Conservation (phyloP, 2,113 vertebrate genomes). For the Dicerorhinus sumatrensis region DNA sequence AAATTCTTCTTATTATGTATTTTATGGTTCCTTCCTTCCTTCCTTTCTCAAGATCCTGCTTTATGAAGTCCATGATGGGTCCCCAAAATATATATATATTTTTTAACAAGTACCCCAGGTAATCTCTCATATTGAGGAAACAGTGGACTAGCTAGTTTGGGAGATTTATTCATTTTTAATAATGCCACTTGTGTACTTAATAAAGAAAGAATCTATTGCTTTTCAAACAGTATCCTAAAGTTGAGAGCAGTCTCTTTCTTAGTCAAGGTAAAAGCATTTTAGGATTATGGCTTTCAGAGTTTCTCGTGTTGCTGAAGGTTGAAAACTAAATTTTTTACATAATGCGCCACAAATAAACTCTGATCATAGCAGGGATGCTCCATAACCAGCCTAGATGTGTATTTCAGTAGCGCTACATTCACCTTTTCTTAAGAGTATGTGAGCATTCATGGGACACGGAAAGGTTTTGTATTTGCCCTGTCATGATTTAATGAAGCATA, state of each 20-base stretch:
- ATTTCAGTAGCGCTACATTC: neutral
- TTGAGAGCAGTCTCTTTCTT: neutral
- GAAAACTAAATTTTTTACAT: neutral
- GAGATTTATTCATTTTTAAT: slow-evolving; percentile 42
- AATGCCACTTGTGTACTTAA: neutral
- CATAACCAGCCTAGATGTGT: neutral
- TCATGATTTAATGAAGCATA: neutral
- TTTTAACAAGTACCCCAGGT: neutral
- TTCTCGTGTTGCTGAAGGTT: neutral
- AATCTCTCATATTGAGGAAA: neutral
- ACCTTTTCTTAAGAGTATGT: neutral
- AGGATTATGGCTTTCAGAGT: neutral
- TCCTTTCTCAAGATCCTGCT: neutral
- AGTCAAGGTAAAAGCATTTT: neutral
- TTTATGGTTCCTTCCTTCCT: neutral
- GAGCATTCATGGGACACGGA: neutral
- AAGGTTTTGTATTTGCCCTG: neutral
- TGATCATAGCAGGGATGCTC: neutral
- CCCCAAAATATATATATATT: neutral
- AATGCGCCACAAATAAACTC: neutral
- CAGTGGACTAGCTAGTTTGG: neutral
- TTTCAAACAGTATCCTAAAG: neutral
- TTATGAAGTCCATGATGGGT: neutral
- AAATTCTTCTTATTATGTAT: neutral
- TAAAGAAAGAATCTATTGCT: neutral